Evolutionary conservation across 1,140 invertebrate genomes (phyloP).

Genomic region (Gryon sp.): DNA sequence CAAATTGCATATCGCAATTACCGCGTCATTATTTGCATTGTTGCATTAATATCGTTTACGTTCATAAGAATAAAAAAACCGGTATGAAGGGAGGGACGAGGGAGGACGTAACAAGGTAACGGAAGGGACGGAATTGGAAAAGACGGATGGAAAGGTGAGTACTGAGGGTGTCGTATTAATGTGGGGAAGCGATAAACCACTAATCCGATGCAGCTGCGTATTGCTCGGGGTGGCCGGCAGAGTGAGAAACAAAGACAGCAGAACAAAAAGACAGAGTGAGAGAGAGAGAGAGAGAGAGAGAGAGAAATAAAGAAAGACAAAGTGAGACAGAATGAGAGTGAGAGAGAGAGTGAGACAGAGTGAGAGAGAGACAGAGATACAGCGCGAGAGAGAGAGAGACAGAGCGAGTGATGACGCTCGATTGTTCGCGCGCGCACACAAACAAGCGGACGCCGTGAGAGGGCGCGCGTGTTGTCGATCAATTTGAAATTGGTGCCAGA

Average conservation of each 20-base stretch:
- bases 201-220: conserved; percentile 47
- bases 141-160: not conserved
- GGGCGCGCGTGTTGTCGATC: conserved; percentile 50
- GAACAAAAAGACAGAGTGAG: no score
- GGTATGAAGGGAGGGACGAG: no score
- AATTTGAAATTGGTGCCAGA: conserved; percentile 57
- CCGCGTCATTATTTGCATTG: conserved; percentile 16
- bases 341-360: no score
- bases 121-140: no score
- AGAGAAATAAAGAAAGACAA: no score
- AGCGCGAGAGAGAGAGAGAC: no score
- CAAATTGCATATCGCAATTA: conserved; percentile 17
- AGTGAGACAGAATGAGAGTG: no score
- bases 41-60: conserved; percentile 15
- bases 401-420: no score
- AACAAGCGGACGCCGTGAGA: conserved; percentile 3
- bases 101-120: no score
- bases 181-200: conserved; percentile 44
- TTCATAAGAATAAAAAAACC: conserved; percentile 35
- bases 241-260: no score
- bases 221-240: conserved; percentile 23
- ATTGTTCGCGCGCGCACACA: conserved; percentile 21
- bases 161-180: conserved; percentile 30
- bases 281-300: no score
- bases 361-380: no score